These are phyloP conservation scores for Orchesella flavescens DNA, from an alignment of 2,888 invertebrate species.

Conservation along the genomic window DNA sequence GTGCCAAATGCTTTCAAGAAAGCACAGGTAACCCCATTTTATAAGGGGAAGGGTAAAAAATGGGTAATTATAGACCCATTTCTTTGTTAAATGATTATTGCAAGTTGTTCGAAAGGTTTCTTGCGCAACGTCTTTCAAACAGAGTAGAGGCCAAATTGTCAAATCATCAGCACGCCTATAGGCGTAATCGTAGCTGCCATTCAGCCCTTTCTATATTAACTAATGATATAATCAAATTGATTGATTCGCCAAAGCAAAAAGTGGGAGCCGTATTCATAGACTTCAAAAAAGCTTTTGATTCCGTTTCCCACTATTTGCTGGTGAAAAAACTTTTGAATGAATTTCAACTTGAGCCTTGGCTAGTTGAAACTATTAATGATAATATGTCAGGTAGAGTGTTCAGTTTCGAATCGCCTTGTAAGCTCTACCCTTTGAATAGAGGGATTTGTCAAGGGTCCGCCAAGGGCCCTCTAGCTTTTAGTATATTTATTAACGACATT, in stretches of 20 bases:
- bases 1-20: too few species aligned
- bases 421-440: too few species aligned
- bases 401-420: too few species aligned
- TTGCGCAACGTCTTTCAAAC: conserved; percentile 32
- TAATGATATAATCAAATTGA: conserved; percentile 50
- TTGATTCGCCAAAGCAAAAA: background rate
- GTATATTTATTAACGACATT: background rate
- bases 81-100: conserved; percentile 50
- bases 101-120: conserved; percentile 67
- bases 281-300: conserved; percentile 71
- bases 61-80: conserved; percentile 65
- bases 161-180: conserved; percentile 61
- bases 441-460: too few species aligned
- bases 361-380: conserved; percentile 5
- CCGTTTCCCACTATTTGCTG: conserved; percentile 63
- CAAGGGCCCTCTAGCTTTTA: too few species aligned
- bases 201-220: conserved; percentile 56
- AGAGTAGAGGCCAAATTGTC: too few species aligned
- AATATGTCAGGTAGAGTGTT: background rate
- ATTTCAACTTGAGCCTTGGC: conserved; percentile 17
- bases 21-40: conserved; percentile 6
- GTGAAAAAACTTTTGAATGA: conserved; percentile 55
- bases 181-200: conserved; percentile 15
- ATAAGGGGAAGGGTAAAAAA: conserved; percentile 56
- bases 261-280: conserved; percentile 57